A percentile compares a stretch with the other conserved stretches of the same genome.
Evolutionary conservation across 2,797 vertebrate genomes (phyloP).

Genomic region (Phylloscopus collybita): DNA sequence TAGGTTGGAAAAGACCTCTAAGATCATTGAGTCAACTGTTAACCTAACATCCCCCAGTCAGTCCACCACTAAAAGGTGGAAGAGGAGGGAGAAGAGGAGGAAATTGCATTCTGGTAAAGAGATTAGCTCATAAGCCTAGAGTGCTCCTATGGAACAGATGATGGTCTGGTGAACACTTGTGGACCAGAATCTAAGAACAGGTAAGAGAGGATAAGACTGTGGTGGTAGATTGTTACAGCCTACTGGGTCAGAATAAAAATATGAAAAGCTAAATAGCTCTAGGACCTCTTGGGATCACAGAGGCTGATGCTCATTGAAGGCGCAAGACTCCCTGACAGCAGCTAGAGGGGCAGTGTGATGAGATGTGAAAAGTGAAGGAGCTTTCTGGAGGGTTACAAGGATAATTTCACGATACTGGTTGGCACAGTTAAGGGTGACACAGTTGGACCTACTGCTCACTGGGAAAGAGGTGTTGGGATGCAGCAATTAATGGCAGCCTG

Average conservation of each 20-base stretch:
- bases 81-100: neutral
- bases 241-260: neutral
- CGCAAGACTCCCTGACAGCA: neutral
- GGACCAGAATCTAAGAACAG: neutral
- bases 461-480: neutral
- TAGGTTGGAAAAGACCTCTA: neutral
- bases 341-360: neutral
- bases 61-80: no score
- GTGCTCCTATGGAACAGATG: accelerated
- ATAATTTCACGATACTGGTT: neutral
- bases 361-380: neutral
- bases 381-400: neutral
- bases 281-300: neutral
- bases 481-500: neutral
- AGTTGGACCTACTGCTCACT: neutral
- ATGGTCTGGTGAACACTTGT: neutral
- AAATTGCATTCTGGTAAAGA: neutral
- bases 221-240: neutral
- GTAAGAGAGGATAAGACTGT: neutral
- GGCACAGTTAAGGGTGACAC: neutral
- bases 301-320: neutral
- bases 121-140: neutral
- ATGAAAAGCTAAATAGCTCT: neutral
- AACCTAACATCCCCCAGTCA: neutral
- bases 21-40: neutral